Evolutionary conservation across 2,113 vertebrate species (phyloP), one percentile per base, ranked within the genome.

Genomic region (Bujurquina vittata): DNA sequence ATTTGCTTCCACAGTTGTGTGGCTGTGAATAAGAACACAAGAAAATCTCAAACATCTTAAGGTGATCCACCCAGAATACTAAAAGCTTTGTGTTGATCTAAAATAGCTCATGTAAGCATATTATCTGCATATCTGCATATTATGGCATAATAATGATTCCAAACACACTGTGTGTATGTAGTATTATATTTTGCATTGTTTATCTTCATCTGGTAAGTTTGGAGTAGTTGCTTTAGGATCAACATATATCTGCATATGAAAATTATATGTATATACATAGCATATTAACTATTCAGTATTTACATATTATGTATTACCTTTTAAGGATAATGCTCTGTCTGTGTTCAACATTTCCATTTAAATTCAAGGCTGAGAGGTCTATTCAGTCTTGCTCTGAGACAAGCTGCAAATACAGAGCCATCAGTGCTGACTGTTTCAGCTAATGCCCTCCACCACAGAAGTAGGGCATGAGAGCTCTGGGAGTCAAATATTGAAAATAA

Each of bases 401-500:
- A 75, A 75, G 75, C 65, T 83, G 78, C 40, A 83, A 88, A 92
- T 72, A 88, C 33, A 81, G 58, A 90, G 85, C 80, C 58, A 88
- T 82, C 69, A 62, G 40, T 18, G 75, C 88, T 75, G 87, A 88
- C 81, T 82, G 85, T 84, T 87, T 84, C 55, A 91, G 86, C 88
- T 84, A 90, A 91, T 81, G 87, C 87, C 87, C 86, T 86, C 60
- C 72, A 57, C 57, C 76, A 72, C 79, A 65, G 85, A 93, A 90
- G 79, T 91, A 89, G 91, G 92, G 67, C 91, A 89, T 1, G 10
- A 81, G 83, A 84, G 84, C 85, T 87, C 83, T 84, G 84, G 88
- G 84, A 88, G 89, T 62, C 79, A 89, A 90, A 93, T 89, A 85
- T 77, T 89, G 83, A 88, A 92, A 89, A 90, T 76, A 85, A 88